Evolutionary conservation across 2,888 invertebrate species (phyloP).

Genomic region (Falcaria lacertinaria): DNA sequence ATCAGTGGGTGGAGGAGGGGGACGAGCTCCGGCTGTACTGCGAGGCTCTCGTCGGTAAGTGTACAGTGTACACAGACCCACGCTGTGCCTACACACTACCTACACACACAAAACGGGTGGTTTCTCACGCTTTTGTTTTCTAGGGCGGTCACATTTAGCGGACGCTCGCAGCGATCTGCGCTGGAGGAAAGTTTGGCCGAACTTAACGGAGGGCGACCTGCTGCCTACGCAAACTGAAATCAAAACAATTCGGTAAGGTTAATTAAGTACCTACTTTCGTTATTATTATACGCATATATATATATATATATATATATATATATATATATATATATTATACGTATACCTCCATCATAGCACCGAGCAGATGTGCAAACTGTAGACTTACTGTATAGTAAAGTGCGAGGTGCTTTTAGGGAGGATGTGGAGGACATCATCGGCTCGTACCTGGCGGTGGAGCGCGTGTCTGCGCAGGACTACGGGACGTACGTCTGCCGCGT

Average conservation of each 20-base stretch:
- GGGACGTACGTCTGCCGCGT: conserved; percentile 86
- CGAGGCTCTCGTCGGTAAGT: conserved; percentile 87
- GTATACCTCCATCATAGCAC: no score
- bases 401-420: conserved; percentile 74
- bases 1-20: conserved; percentile 82
- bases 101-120: neutral
- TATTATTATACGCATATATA: no score
- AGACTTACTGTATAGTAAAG: neutral
- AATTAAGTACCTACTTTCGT: neutral
- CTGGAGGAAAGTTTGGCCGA: conserved; percentile 83
- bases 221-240: conserved; percentile 57
- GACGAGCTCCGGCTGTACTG: conserved; percentile 84
- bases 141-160: conserved; percentile 83
- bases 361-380: no score
- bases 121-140: conserved; percentile 9
- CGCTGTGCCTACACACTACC: neutral
- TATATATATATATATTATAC: no score
- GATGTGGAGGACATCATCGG: conserved; percentile 86
- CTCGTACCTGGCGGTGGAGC: conserved; percentile 82
- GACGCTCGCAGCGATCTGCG: conserved; percentile 85
- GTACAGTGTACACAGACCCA: conserved; percentile 35
- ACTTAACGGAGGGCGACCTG: conserved; percentile 68
- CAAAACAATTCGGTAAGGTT: conserved; percentile 60
- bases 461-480: conserved; percentile 82
- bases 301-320: no score